A percentile compares a stretch with the other conserved stretches of the same genome.
Conservation (phyloP, 2,113 vertebrate genomes). For the Solea senegalensis region DNA sequence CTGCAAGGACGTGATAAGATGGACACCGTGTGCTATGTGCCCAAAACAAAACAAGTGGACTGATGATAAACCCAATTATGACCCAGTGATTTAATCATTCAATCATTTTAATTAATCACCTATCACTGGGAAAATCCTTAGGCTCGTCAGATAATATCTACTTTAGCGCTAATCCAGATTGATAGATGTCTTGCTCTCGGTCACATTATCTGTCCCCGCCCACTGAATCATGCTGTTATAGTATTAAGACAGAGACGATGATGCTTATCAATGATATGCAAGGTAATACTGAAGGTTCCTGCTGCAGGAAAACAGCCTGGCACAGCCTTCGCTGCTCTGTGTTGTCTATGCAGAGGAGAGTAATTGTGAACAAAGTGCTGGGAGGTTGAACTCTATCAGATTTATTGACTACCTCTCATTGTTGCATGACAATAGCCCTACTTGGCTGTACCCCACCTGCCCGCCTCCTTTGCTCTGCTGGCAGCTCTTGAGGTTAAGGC, state of each 20-base stretch:
- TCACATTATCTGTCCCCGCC: conserved; percentile 37
- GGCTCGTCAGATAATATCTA: conserved; percentile 36
- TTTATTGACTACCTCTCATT: conserved; percentile 57
- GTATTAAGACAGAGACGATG: conserved; percentile 14
- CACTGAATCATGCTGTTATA: conserved; percentile 19
- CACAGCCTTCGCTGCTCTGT: not conserved
- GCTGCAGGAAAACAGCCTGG: conserved; percentile 8
- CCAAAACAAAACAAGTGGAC: conserved; percentile 42
- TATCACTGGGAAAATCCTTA: conserved; percentile 36
- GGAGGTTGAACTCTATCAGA: conserved; percentile 66
- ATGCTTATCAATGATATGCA: conserved; percentile 22
- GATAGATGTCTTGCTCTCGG: conserved; percentile 24
- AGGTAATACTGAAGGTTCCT: conserved; percentile 17
- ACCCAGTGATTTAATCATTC: conserved; percentile 47
- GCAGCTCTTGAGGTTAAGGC: conserved; percentile 68
- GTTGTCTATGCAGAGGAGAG: conserved; percentile 30
- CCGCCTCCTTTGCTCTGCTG: conserved; percentile 53
- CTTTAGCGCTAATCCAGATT: conserved; percentile 39
- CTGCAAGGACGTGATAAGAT: conserved; percentile 42
- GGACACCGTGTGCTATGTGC: conserved; percentile 15
- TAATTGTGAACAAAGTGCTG: conserved; percentile 63
- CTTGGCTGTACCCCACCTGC: conserved; percentile 31
- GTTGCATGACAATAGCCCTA: conserved; percentile 62
- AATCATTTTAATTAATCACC: conserved; percentile 58
- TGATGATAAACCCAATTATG: conserved; percentile 39